These are phyloP conservation scores for Synanthedon vespiformis DNA, from an alignment of 2,888 invertebrate genomes.

Conservation along the genomic window DNA sequence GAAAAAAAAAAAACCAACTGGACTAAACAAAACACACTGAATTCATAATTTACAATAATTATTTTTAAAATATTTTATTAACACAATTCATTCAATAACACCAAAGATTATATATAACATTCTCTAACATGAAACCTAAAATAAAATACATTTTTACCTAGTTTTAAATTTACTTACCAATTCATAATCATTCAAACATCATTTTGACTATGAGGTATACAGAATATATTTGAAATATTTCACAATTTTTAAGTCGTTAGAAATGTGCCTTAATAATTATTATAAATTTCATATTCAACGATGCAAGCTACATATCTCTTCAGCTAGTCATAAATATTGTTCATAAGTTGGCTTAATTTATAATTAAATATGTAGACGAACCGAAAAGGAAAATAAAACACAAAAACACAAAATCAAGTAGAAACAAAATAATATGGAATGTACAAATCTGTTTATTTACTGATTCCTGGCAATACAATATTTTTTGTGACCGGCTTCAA, in stretches of 20 bases:
- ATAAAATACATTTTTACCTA: constrained; percentile 67
- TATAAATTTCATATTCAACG: constrained; percentile 17
- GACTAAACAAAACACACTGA: constrained; percentile 46
- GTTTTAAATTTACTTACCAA: constrained; percentile 52
- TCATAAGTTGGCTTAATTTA: constrained; percentile 28
- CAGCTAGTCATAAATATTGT: constrained; percentile 26
- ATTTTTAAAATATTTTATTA: constrained; percentile 72
- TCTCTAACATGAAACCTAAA: constrained; percentile 71
- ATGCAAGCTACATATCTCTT: constrained; percentile 11
- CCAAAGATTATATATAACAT: constrained; percentile 71
- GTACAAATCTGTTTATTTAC: constrained; percentile 82
- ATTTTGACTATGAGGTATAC: constrained; percentile 67
- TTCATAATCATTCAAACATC: constrained; percentile 70
- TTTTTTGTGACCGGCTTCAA: constrained; percentile 51
- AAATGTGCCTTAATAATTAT: constrained; percentile 28
- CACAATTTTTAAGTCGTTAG: constrained; percentile 55
- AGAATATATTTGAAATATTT: constrained; percentile 60
- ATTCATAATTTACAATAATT: constrained; percentile 51
- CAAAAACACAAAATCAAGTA: constrained; percentile 55
- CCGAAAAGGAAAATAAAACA: constrained; percentile 64
- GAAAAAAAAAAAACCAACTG: constrained; percentile 9
- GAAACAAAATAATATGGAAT: constrained; percentile 82
- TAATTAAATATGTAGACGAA: constrained; percentile 16
- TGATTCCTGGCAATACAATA: constrained; percentile 74
- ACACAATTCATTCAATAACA: constrained; percentile 73